Evolutionary conservation across 2,888 invertebrate genomes (phyloP).

Genomic region (Drosophila colorata): DNA sequence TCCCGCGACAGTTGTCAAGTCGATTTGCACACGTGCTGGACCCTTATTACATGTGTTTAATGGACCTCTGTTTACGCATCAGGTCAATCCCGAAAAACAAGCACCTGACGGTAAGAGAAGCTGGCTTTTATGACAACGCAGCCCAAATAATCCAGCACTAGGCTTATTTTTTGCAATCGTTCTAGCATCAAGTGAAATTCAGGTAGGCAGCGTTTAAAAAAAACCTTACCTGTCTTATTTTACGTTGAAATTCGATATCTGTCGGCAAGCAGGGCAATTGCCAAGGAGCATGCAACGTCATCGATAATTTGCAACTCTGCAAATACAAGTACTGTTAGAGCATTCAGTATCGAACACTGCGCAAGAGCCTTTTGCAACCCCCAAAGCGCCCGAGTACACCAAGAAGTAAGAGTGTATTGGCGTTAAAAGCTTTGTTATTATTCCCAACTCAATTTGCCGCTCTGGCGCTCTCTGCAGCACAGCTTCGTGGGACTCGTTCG

Average conservation of each 20-base stretch:
- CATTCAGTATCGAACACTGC: constrained; percentile 13
- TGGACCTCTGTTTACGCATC: not conserved
- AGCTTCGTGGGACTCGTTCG: constrained; percentile 2
- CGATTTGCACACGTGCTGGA: constrained; percentile 30
- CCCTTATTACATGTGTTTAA: constrained; percentile 10
- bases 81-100: constrained; percentile 7
- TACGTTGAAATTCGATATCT: not conserved
- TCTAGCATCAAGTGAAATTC: not conserved
- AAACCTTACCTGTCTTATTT: not conserved
- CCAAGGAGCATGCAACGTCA: not conserved
- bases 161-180: not conserved
- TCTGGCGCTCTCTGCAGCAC: not conserved
- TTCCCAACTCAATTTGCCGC: constrained; percentile 1
- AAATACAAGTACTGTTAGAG: not conserved
- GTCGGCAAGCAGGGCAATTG: not conserved
- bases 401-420: constrained; percentile 2
- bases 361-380: constrained; percentile 21
- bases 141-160: not conserved
- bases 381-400: not conserved
- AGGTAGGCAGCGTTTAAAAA: not conserved
- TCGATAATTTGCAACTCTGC: constrained; percentile 12
- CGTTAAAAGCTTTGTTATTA: not conserved
- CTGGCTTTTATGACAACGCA: not conserved
- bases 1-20: constrained; percentile 15
- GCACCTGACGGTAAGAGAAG: constrained; percentile 34